These are phyloP conservation scores for Tipula vernalis DNA, from an alignment of 2,888 invertebrate species.

Conservation along the genomic window DNA sequence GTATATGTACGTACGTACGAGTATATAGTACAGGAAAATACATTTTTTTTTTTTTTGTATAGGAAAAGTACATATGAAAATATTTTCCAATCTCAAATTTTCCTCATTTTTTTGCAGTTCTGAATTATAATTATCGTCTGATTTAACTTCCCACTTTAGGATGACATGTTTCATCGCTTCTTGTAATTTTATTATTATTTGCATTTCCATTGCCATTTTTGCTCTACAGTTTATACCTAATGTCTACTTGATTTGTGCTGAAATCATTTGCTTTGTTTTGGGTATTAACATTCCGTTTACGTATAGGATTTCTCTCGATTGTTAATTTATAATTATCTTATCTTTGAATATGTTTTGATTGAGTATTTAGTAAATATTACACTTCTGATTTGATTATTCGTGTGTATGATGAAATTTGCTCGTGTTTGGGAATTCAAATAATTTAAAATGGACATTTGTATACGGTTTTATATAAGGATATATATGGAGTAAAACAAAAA, in stretches of 20 bases:
- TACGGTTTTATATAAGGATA: background rate
- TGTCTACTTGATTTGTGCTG: background rate
- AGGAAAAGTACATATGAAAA: background rate
- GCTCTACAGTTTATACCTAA: background rate
- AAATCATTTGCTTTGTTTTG: background rate
- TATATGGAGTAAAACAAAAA: background rate
- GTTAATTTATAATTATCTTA: background rate
- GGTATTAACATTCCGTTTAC: background rate
- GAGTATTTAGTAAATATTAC: background rate
- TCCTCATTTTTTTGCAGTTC: background rate
- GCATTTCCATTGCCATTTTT: background rate
- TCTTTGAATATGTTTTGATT: background rate
- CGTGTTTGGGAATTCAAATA: background rate
- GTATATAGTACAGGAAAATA: background rate
- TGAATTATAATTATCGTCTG: background rate
- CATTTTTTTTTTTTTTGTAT: background rate
- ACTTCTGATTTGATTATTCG: background rate
- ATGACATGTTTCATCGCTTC: slow-evolving; percentile 4
- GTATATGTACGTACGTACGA: background rate
- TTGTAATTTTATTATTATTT: background rate
- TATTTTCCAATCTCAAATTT: background rate
- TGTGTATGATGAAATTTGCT: background rate
- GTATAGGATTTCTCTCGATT: background rate
- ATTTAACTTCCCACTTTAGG: slow-evolving; percentile 4
- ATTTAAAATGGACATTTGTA: background rate